phyloP scores from a whole-genome alignment of 2,113 vertebrate genomes.

The Chionomys nivalis region DNA sequence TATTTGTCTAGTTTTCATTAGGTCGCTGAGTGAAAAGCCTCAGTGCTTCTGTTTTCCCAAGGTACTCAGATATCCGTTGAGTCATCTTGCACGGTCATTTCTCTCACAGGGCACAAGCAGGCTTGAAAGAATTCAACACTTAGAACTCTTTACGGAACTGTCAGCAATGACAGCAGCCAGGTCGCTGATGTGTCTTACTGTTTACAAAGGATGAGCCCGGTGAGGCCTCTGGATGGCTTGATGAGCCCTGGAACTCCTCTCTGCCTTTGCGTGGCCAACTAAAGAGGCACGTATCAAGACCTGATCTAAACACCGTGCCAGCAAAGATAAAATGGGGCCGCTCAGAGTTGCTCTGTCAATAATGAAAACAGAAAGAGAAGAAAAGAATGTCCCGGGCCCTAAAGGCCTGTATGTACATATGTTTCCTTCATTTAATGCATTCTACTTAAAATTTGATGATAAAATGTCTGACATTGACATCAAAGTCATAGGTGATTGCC shows the following conservation, averaged over 20 bases:
- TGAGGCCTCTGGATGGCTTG: constrained; percentile 84
- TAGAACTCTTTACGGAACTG: constrained; percentile 85
- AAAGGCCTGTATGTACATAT: constrained; percentile 56
- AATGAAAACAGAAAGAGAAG: constrained; percentile 65
- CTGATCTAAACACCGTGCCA: constrained; percentile 85
- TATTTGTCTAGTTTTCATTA: constrained; percentile 90
- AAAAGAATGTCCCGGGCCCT: constrained; percentile 55
- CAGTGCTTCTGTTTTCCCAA: constrained; percentile 89
- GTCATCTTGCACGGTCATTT: constrained; percentile 81
- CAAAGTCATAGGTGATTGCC: constrained; percentile 75
- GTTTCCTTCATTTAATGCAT: constrained; percentile 67
- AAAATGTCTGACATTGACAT: constrained; percentile 44
- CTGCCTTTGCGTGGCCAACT: constrained; percentile 80
- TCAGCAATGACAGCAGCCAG: constrained; percentile 88
- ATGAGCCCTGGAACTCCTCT: constrained; percentile 84
- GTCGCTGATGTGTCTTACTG: constrained; percentile 85
- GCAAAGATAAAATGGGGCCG: constrained; percentile 83
- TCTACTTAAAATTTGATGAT: constrained; percentile 73
- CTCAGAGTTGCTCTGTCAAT: constrained; percentile 65
- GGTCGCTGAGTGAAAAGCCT: constrained; percentile 89
- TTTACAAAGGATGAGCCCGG: constrained; percentile 88
- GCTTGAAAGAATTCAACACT: constrained; percentile 86
- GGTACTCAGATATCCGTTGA: constrained; percentile 88
- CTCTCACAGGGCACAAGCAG: constrained; percentile 82
- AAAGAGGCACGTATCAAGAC: constrained; percentile 85